Base-by-base conservation (phyloP, 2,113 vertebrate genomes). In the Pteropus alecto region DNA sequence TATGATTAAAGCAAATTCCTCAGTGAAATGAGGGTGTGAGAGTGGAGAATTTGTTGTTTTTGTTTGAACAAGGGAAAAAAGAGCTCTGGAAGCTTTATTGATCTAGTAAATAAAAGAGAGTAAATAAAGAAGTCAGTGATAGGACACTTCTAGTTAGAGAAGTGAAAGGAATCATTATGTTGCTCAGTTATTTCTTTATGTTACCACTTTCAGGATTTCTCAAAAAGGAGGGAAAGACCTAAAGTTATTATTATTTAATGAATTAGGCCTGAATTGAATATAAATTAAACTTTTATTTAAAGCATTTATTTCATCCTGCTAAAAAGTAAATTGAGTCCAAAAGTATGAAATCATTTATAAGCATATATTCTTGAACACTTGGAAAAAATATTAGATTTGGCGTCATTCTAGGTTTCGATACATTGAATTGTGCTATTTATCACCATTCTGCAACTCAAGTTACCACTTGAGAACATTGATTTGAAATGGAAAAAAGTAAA, bases 1-100 rank as follows among this genome's bases (percentile, higher is more conserved):
- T 98, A 96, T 92, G 97, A 98, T 94, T 79, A 95, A 97, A 97
- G 94, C 61, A 11, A 63, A 94, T 94, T 94, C 95, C 89, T 96
- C 79, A 84, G 63, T n/a, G 81, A 93, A 96, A 18, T 1, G 33
- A 77, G 73, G 56, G 43, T 83, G 82, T 41, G 56, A 70, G 54
- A 38, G 58, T 3, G 3, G n/a, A 83, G 85, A 82, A 84, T 82
- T 87, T 84, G 58, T 85, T 87, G 84, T 30, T 76, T 94, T 86
- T 92, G 68, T 96, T 43, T 95, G 83, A 87, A 84, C 43, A 76
- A 61, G 78, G 56, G 51, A 15, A 33, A 38, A 90, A 88, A 38
- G 78, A 51, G 13, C 56, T 18, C 28, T 7, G 21, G 83, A 82
- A 33, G 12, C n/a, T 93, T 79, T 90, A 93, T 78, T 88, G 79